phyloP scores from a whole-genome alignment of 2,888 invertebrate genomes.

The Axea sp. region DNA sequence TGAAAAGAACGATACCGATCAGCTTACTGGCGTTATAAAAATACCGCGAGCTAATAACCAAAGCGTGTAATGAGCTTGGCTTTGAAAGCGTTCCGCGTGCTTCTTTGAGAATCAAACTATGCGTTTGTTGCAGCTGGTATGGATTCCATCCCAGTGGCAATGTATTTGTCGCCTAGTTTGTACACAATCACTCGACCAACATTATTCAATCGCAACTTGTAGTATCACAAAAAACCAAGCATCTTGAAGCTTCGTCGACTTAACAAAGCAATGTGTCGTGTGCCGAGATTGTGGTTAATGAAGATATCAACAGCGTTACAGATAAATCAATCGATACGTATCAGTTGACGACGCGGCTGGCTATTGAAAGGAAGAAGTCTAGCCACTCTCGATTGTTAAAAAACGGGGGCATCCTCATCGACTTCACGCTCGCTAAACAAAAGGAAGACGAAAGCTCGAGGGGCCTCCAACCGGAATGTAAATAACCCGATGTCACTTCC shows the following conservation, averaged over 20 bases:
- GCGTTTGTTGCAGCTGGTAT: no score
- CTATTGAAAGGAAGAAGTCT: conserved; percentile 34
- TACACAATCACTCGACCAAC: conserved; percentile 13
- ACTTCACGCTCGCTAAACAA: conserved; percentile 46
- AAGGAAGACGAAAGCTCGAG: conserved; percentile 46
- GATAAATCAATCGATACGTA: conserved; percentile 51
- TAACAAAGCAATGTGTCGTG: conserved; percentile 39
- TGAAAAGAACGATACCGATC: no score
- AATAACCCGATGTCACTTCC: conserved; percentile 63
- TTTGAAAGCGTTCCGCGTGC: no score
- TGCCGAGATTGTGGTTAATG: conserved; percentile 27
- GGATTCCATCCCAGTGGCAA: no score
- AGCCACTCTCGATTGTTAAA: conserved; percentile 44
- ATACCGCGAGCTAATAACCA: no score
- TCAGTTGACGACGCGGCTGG: conserved; percentile 19
- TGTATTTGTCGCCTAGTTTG: no score
- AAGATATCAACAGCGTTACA: conserved; percentile 36
- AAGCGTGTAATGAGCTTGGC: no score
- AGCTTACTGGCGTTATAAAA: no score
- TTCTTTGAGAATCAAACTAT: no score
- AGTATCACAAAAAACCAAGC: conserved; percentile 1
- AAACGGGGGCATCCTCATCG: conserved; percentile 52
- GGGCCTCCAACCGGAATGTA: conserved; percentile 58
- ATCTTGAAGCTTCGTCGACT: conserved; percentile 31
- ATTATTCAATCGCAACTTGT: conserved; percentile 9